Conservation (phyloP, 2,888 invertebrate genomes). For the Lysandra coridon region DNA sequence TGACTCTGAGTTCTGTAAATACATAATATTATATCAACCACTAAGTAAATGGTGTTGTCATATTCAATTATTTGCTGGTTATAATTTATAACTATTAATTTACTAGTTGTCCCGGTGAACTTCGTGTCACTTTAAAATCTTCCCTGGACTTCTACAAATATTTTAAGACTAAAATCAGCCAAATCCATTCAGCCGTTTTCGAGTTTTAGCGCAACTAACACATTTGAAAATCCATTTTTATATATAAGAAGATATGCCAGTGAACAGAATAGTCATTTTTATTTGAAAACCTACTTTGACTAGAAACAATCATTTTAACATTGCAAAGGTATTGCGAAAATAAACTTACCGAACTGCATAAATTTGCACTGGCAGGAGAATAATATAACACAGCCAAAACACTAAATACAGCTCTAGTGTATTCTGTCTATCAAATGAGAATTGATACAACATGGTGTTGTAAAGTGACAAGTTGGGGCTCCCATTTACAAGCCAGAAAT, state of each 20-base stretch:
- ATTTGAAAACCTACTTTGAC: background rate
- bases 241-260: no score
- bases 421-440: conserved; percentile 97
- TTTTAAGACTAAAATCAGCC: no score
- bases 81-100: no score
- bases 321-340: background rate
- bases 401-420: conserved; percentile 94
- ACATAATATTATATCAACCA: background rate
- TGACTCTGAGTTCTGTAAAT: conserved; percentile 88
- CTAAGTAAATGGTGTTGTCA: background rate
- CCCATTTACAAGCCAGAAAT: conserved; percentile 98
- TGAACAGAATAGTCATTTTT: background rate
- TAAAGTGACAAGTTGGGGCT: conserved; percentile 93
- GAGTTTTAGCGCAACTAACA: no score
- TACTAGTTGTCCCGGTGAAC: no score
- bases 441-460: conserved; percentile 95
- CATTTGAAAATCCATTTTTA: no score
- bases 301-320: background rate
- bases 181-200: no score
- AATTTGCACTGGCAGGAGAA: conserved; percentile 93
- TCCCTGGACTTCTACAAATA: no score
- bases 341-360: conserved; percentile 86
- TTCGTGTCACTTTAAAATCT: no score
- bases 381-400: conserved; percentile 92
- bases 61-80: conserved; percentile 26